Base-by-base conservation (phyloP, 1,140 invertebrate species). In the Contarinia nasturtii region DNA sequence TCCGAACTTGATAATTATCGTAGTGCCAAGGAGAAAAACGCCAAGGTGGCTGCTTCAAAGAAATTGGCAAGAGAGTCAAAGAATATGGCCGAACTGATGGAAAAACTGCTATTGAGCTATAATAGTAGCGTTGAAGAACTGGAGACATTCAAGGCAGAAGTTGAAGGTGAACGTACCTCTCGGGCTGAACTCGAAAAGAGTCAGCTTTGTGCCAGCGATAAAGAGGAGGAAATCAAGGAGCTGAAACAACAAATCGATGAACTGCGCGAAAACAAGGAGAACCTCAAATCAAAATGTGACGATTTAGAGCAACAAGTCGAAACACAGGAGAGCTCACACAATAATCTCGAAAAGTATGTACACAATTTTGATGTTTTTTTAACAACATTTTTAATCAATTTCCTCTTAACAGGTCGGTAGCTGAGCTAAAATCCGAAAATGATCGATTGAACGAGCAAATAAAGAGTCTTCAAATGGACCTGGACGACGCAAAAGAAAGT, bases 11-110 rank as follows among this genome's bases (percentile, higher is more conserved):
- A 64, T 37, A 58, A 59, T 3, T 61, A 61, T 48, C 55, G 57
- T 15, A 53, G 54, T 33, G 55, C 57, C 7, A 60, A 58, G 44
- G 61, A 64, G 45, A 58, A 54, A 7, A 56, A 58, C 41, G 53
- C 57, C 46, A 63, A 63, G 47, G 54, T 60, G 15, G 59, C 61
- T 50, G 59, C 54, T 15, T 54, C 58, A 27, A 64, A 61, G 45
- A 63, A 63, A 40, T 50, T 64, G 40, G 59, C 61, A 15, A 59
- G 56, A 48, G 59, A 64, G 48, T 61, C 61, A 11, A 60, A 59
- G 48, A 55, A 61, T 41, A 57, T 58, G 0, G 51, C 60, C 44
- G 50, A 51, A 18, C 56, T 60, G 43, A 45, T 63, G 12, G 57
- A 53, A 1, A 60, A 64, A 45, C 46, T 63, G 10, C 45, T 62